Conservation (phyloP, 2,888 invertebrate genomes). For the Meloe dianella region DNA sequence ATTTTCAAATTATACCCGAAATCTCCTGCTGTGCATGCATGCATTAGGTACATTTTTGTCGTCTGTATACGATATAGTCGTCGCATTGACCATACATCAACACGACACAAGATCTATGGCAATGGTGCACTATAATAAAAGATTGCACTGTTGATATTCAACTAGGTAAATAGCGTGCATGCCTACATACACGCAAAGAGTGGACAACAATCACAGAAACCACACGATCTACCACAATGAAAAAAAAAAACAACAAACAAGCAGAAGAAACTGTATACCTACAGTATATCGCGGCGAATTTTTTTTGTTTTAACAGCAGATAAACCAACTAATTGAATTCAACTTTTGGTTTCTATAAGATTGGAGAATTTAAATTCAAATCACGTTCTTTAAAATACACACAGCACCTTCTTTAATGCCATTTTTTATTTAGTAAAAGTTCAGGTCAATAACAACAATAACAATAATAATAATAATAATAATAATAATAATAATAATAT, state of each 20-base stretch:
- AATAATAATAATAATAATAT: neutral
- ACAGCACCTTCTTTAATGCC: neutral
- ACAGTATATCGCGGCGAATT: neutral
- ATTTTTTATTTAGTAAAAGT: constrained; percentile 8
- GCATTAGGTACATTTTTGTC: constrained; percentile 26
- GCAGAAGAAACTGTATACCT: neutral
- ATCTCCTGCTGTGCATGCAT: constrained; percentile 28
- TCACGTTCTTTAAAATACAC: neutral
- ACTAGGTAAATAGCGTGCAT: constrained; percentile 31
- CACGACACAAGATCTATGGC: constrained; percentile 39
- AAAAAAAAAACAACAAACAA: neutral
- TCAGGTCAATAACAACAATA: neutral
- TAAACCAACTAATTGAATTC: constrained; percentile 4
- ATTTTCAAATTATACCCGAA: constrained; percentile 14
- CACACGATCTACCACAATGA: too few species aligned
- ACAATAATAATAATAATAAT: neutral
- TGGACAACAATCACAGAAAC: neutral
- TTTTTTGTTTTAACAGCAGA: neutral
- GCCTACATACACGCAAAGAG: constrained; percentile 28
- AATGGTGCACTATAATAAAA: constrained; percentile 36
- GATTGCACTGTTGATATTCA: constrained; percentile 36
- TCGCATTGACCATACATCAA: constrained; percentile 26
- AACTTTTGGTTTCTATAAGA: neutral
- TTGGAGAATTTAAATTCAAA: constrained; percentile 7
- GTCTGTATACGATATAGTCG: constrained; percentile 30